phyloP scores from a whole-genome alignment of 1,140 invertebrate genomes.

The Colletes gigas region DNA sequence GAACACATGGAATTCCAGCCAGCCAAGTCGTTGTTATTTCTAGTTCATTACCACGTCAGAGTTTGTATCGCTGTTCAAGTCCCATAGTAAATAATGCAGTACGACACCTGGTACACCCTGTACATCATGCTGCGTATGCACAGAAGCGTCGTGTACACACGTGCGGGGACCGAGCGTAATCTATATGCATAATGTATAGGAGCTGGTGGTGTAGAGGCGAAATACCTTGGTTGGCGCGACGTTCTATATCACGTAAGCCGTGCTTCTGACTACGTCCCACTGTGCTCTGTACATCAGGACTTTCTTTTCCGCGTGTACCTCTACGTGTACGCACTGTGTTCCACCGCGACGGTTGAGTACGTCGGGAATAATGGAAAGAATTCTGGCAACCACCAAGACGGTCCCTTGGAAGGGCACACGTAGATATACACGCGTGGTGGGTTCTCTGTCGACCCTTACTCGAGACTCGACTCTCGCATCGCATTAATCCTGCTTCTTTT shows the following conservation, averaged over 20 bases:
- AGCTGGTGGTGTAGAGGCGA: neutral
- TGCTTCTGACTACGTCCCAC: neutral
- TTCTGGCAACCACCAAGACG: neutral
- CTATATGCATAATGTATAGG: constrained; percentile 41
- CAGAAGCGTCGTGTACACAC: constrained; percentile 23
- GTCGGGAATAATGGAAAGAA: constrained; percentile 1
- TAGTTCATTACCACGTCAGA: constrained; percentile 11
- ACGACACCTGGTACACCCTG: constrained; percentile 46
- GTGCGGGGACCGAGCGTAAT: constrained; percentile 25
- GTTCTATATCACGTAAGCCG: constrained; percentile 20
- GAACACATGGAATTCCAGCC: neutral
- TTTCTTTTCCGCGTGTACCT: neutral
- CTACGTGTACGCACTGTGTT: neutral
- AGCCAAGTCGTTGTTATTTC: constrained; percentile 15
- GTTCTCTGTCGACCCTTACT: no score
- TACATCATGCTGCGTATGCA: constrained; percentile 36
- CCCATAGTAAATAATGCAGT: constrained; percentile 34
- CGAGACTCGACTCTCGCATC: no score
- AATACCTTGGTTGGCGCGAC: constrained; percentile 2
- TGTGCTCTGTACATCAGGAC: neutral
- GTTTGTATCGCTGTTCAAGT: constrained; percentile 6
- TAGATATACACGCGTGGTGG: no score
- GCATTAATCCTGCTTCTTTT: no score
- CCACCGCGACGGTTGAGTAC: neutral
- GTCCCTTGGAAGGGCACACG: neutral